Evolutionary conservation across 2,113 vertebrate genomes (phyloP).

Genomic region (Tyrannus savana): DNA sequence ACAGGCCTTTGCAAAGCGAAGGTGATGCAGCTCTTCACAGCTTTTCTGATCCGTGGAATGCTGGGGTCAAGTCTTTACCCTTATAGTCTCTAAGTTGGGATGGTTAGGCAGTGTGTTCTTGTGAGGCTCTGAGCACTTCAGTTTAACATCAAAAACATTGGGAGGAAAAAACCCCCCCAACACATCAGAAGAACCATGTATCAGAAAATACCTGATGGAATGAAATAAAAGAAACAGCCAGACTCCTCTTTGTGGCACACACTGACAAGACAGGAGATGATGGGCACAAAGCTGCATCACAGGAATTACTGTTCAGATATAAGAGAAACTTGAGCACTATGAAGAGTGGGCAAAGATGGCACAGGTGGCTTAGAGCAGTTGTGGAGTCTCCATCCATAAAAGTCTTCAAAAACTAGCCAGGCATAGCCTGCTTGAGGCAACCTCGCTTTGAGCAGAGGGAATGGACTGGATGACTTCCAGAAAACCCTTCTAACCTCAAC

Average conservation of each 20-base stretch:
- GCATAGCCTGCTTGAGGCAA: neutral
- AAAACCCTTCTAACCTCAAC: neutral
- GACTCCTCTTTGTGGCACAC: neutral
- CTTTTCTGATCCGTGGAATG: neutral
- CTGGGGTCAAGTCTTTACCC: neutral
- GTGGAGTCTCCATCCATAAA: neutral
- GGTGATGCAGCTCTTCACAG: neutral
- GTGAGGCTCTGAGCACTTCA: neutral
- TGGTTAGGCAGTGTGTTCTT: neutral
- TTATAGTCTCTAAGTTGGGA: neutral
- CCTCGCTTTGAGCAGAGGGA: neutral
- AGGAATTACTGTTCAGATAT: neutral
- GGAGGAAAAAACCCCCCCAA: neutral
- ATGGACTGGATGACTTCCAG: neutral
- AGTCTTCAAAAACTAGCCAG: neutral
- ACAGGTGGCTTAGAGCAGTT: neutral
- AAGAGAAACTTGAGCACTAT: neutral
- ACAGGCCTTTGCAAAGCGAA: neutral
- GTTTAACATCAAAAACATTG: neutral
- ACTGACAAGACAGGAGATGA: neutral
- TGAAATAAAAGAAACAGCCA: neutral
- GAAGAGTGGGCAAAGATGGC: neutral
- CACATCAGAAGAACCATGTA: neutral
- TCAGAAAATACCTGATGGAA: neutral
- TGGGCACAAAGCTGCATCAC: neutral